These are phyloP conservation scores for Bubo blakistoni DNA, from an alignment of 2,113 vertebrate species.

Conservation along the genomic window DNA sequence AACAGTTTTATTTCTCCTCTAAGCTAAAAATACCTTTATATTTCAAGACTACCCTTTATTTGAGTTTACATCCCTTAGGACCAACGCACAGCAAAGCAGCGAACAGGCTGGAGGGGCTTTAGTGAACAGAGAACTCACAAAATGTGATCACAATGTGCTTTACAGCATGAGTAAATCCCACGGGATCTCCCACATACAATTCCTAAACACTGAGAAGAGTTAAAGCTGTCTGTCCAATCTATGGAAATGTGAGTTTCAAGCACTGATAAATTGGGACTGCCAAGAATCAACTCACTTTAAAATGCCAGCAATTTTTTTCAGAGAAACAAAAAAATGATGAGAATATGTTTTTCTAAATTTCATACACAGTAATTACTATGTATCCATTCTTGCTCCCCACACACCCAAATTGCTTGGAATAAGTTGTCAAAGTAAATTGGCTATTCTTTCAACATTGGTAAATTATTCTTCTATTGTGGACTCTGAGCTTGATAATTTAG, in stretches of 20 bases:
- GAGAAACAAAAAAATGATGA: neutral
- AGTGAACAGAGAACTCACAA: slow-evolving; percentile 64
- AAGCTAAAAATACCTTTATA: slow-evolving; percentile 67
- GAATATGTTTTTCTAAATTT: slow-evolving; percentile 44
- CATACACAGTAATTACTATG: slow-evolving; percentile 41
- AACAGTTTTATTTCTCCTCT: slow-evolving; percentile 52
- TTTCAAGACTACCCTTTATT: slow-evolving; percentile 60
- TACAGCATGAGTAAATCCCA: slow-evolving; percentile 53
- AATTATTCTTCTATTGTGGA: slow-evolving; percentile 64
- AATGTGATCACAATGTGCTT: slow-evolving; percentile 66
- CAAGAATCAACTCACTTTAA: slow-evolving; percentile 45
- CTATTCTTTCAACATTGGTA: slow-evolving; percentile 65
- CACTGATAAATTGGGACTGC: slow-evolving; percentile 14
- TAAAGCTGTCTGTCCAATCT: slow-evolving; percentile 51
- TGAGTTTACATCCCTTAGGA: slow-evolving; percentile 70
- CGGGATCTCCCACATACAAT: slow-evolving; percentile 23
- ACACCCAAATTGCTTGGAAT: slow-evolving; percentile 52
- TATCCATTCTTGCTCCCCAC: neutral
- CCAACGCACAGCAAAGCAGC: slow-evolving; percentile 28
- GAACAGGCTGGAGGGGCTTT: slow-evolving; percentile 61
- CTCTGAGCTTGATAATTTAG: slow-evolving; percentile 48
- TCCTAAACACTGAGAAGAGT: slow-evolving; percentile 47
- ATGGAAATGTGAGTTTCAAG: slow-evolving; percentile 29
- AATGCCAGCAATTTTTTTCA: neutral
- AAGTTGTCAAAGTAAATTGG: slow-evolving; percentile 66